These are phyloP conservation scores for Meriones unguiculatus DNA, from an alignment of 2,113 vertebrate genomes.

Conservation along the genomic window DNA sequence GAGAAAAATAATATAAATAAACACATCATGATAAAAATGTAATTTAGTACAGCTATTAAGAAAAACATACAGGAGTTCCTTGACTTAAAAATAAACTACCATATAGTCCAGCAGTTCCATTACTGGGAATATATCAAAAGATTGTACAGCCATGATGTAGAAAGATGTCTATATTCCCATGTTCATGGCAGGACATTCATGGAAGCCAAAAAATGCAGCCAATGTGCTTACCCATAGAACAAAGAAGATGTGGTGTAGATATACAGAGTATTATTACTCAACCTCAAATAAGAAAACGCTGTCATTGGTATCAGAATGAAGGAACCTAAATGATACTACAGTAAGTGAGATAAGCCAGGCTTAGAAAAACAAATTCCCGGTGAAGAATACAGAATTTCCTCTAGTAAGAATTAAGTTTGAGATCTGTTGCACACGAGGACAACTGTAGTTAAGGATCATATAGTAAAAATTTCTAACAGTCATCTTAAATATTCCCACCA, in stretches of 20 bases:
- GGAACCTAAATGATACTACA: background rate
- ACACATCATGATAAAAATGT: background rate
- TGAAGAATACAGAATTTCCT: background rate
- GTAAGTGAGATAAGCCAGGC: background rate
- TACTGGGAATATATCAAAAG: background rate
- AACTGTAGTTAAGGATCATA: background rate
- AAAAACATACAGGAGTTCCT: background rate
- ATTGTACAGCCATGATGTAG: background rate
- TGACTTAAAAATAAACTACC: background rate
- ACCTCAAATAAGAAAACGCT: background rate
- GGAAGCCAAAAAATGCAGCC: background rate
- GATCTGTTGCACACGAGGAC: background rate
- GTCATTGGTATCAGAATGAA: background rate
- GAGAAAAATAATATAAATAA: background rate
- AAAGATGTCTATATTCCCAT: background rate
- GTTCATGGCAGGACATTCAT: background rate
- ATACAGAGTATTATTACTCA: background rate
- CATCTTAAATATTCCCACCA: background rate
- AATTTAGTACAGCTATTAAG: background rate
- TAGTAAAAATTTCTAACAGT: background rate
- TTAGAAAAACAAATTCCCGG: background rate
- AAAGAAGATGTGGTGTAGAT: background rate
- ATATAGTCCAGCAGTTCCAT: background rate
- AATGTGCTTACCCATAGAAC: background rate
- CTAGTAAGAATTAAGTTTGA: background rate